Evolutionary conservation across 1,140 invertebrate genomes (phyloP), one percentile per base, ranked within the genome.

Genomic region (Ladona fulva): DNA sequence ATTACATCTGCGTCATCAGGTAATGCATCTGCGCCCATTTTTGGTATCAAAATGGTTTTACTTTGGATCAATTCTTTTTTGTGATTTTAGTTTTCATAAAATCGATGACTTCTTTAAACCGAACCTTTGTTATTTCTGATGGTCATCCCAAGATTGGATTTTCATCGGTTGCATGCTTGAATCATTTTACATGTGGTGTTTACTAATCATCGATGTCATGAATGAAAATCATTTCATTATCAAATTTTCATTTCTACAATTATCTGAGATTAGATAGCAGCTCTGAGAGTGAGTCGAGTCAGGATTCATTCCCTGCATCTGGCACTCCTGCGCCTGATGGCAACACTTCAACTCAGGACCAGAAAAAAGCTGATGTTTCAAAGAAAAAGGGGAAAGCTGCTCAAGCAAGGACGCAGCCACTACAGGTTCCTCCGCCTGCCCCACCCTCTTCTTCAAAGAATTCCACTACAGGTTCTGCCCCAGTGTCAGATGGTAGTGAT

Each of bases 201-300:
- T n/a, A n/a, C 52, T 66, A 14, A 66, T 14, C 14, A 66, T n/a
- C n/a, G n/a, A n/a, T n/a, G n/a, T n/a, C n/a, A n/a, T n/a, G n/a
- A n/a, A n/a, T n/a, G n/a, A n/a, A n/a, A n/a, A n/a, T n/a, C n/a
- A n/a, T n/a, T n/a, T n/a, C n/a, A n/a, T n/a, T n/a, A n/a, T n/a
- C n/a, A n/a, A n/a, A n/a, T n/a, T n/a, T n/a, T n/a, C n/a, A n/a
- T n/a, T n/a, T n/a, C n/a, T n/a, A n/a, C n/a, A n/a, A n/a, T n/a
- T n/a, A n/a, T n/a, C n/a, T n/a, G n/a, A n/a, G n/a, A n/a, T n/a
- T 29, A 0, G 86, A 86, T 37, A 86, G 85, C 52, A 87, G 85
- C 78, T 85, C 84, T 0, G 85, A 85, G 73, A 83, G 80, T 78
- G 84, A 85, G 22, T 84, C 82, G 37, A 85, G 83, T 79, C 82